A percentile compares a stretch with the other conserved stretches of the same genome.
Evolutionary conservation across 2,113 vertebrate genomes (phyloP).

Genomic region (Cinclus mexicanus): DNA sequence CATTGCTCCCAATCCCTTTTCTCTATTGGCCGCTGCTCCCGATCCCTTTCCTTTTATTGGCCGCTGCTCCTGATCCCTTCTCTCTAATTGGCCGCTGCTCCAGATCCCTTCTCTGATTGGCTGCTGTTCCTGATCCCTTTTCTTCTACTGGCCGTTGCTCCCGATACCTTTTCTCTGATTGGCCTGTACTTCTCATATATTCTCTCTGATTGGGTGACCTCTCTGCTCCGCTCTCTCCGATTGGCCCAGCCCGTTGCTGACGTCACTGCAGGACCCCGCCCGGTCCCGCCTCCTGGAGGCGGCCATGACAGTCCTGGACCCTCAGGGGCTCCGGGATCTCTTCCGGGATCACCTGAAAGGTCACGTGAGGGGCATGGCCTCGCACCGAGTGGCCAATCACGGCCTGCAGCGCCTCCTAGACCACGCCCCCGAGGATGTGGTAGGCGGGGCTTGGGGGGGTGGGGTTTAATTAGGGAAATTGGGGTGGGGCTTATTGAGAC

Average conservation of each 20-base stretch:
- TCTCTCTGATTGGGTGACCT: not conserved
- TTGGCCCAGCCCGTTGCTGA: not conserved
- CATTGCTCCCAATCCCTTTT: no score
- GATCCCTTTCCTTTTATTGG: not conserved
- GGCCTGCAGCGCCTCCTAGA: not conserved
- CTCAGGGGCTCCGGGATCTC: not conserved
- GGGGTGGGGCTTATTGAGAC: no score
- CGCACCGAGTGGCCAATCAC: not conserved
- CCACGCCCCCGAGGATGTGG: not conserved
- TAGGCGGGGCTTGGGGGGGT: not conserved
- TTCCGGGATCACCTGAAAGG: not conserved
- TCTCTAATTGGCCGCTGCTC: not conserved
- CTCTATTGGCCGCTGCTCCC: not conserved
- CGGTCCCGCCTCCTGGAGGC: not conserved
- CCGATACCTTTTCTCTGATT: not conserved
- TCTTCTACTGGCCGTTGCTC: not conserved
- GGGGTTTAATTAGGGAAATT: not conserved
- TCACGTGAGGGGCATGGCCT: not conserved
- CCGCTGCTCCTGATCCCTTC: no score
- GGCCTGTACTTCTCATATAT: accelerated
- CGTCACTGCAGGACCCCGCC: not conserved
- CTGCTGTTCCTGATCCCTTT: not conserved
- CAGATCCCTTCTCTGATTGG: not conserved
- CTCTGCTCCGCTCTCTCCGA: accelerated
- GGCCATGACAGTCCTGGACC: not conserved